These are phyloP conservation scores for Chloebia gouldiae DNA, from an alignment of 2,113 vertebrate species.

Conservation along the genomic window DNA sequence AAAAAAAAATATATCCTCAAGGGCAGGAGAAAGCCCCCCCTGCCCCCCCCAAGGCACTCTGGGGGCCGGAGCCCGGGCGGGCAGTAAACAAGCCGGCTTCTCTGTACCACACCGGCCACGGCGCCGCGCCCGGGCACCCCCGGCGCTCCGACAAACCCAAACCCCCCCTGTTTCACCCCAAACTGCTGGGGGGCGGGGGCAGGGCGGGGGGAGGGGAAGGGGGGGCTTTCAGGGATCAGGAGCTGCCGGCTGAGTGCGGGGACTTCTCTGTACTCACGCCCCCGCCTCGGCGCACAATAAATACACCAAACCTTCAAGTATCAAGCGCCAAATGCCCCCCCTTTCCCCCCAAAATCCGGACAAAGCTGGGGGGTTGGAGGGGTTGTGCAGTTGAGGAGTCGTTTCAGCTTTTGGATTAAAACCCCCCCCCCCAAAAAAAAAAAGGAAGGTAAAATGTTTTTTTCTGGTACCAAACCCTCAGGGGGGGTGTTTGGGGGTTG, in stretches of 20 bases:
- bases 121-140: constrained; percentile 59
- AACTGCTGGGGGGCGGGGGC: neutral
- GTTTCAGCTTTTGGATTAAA: constrained; percentile 29
- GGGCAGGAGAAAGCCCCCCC: neutral
- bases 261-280: constrained; percentile 92
- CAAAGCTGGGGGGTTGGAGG: neutral
- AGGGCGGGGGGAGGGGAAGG: constrained; percentile 59
- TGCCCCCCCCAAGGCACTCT: constrained; percentile 78
- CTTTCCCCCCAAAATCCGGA: neutral
- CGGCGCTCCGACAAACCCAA: constrained; percentile 28
- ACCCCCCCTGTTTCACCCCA: neutral
- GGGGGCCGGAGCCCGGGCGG: constrained; percentile 71
- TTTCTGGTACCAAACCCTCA: constrained; percentile 77
- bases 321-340: constrained; percentile 68
- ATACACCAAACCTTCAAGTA: constrained; percentile 86
- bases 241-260: constrained; percentile 84
- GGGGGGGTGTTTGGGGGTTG: neutral
- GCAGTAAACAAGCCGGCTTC: constrained; percentile 94
- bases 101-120: constrained; percentile 96
- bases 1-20: neutral
- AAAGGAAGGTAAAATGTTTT: neutral
- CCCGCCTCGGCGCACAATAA: constrained; percentile 87
- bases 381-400: neutral
- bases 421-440: neutral
- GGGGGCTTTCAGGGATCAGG: constrained; percentile 52